These are phyloP conservation scores for Passer montanus DNA, from an alignment of 2,113 vertebrate species.

Conservation along the genomic window DNA sequence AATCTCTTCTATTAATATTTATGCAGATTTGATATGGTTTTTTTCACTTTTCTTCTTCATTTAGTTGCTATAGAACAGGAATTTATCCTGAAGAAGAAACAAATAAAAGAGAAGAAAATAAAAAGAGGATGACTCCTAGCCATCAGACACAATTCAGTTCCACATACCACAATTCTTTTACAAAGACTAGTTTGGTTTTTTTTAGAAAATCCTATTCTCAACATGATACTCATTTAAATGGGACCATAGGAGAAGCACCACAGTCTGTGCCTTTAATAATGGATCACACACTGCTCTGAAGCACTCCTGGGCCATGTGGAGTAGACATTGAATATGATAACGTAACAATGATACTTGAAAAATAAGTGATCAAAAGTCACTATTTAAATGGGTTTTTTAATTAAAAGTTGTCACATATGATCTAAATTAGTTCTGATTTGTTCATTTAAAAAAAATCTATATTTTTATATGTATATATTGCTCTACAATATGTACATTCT, in stretches of 20 bases:
- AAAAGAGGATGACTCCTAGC: background rate
- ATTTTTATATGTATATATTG: too few relatives aligned
- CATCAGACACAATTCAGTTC: background rate
- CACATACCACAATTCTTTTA: background rate
- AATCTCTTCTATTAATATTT: background rate
- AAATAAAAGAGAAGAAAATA: background rate
- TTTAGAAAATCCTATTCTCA: rapidly evolving
- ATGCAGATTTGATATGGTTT: background rate
- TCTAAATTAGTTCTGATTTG: background rate
- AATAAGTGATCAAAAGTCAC: background rate
- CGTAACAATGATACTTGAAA: background rate
- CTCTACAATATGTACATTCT: background rate
- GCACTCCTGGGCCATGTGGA: background rate
- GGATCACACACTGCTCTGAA: background rate
- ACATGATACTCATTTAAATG: background rate
- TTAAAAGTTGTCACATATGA: background rate
- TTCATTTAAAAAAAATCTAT: background rate
- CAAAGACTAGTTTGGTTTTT: background rate
- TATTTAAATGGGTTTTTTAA: background rate
- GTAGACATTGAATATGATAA: background rate
- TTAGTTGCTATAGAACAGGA: background rate
- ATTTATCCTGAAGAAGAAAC: background rate
- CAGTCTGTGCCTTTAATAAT: background rate
- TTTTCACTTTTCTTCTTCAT: background rate
- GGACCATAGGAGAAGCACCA: background rate